Base-by-base conservation (phyloP, 1,140 invertebrate genomes). In the Helicoverpa zea region DNA sequence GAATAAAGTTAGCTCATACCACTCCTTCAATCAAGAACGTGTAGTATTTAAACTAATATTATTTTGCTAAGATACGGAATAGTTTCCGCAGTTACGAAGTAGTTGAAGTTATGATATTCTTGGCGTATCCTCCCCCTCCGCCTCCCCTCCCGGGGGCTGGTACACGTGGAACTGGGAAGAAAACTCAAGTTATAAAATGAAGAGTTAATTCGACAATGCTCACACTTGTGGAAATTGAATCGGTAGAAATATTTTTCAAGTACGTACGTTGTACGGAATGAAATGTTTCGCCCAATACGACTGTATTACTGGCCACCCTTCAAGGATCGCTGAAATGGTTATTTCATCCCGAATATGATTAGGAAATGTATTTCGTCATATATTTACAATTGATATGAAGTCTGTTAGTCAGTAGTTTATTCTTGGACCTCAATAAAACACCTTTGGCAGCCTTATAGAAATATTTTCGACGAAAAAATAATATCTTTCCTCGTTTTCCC, bases 201-300 rank as follows among this genome's bases (percentile, higher is more conserved):
- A 61, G 23, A 30, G 12, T 30, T 61, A 30, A 61, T 61, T 61
- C 58, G 58, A 29, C 58, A 61, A 30, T 61, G 23, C 23, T 30
- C 58, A 29, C 58, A 59, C 18, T 59, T 61, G 11, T 61, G 23
- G 29, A 68, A 68, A 68, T 68, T 68, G 64, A 47, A 49, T 68
- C 49, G 0, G n/a, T 1, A 3, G 12, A 23, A 18, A 66, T 66
- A 66, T 66, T 18, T 68, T 47, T 47, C 10, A 11, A 68, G 43
- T 16, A 43, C 58, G 23, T 30, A 14, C 9, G 13, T 16, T 12
- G 3, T 13, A 51, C 35, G 4, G 35, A 68, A 49, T 68, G 18
- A 12, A 18, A 1, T 66, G 9, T 16, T 16, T 68, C n/a, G 16
- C 10, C 13, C 0, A 43, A 49, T 5, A 49, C n/a, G n/a, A 13